A percentile compares a stretch with the other conserved stretches of the same genome.
These are phyloP conservation scores for Daphoenositta chrysoptera DNA, from an alignment of 2,113 vertebrate species.

Conservation along the genomic window DNA sequence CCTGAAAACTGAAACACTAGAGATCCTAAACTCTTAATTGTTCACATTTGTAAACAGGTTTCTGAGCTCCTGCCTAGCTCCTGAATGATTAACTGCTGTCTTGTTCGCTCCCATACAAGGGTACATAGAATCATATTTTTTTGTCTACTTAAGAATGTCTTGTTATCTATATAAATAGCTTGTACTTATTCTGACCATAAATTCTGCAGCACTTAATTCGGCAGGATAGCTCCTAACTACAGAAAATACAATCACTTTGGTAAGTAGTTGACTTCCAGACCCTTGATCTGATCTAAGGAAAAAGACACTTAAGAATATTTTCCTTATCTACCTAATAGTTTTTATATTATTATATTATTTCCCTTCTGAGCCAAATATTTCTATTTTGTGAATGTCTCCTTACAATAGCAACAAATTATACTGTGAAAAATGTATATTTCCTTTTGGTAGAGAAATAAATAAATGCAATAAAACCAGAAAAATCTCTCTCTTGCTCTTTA, in stretches of 20 bases:
- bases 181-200: neutral
- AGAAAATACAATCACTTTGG: neutral
- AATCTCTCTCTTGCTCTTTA: neutral
- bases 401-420: neutral
- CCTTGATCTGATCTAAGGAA: neutral
- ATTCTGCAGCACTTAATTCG: neutral
- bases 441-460: fast-evolving
- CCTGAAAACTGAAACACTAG: neutral
- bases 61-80: neutral
- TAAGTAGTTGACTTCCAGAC: neutral
- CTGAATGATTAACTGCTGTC: neutral
- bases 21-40: neutral
- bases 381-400: neutral
- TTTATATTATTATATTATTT: neutral
- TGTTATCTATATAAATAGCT: neutral
- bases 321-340: neutral
- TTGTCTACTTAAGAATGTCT: neutral
- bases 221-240: neutral
- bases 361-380: neutral
- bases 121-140: neutral
- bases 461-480: neutral
- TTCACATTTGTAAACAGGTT: neutral
- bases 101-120: neutral
- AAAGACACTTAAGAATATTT: neutral
- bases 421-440: neutral